A percentile compares a stretch with the other conserved stretches of the same genome.
Conservation (phyloP, 1,140 invertebrate genomes). For the Drosophila santomea region DNA sequence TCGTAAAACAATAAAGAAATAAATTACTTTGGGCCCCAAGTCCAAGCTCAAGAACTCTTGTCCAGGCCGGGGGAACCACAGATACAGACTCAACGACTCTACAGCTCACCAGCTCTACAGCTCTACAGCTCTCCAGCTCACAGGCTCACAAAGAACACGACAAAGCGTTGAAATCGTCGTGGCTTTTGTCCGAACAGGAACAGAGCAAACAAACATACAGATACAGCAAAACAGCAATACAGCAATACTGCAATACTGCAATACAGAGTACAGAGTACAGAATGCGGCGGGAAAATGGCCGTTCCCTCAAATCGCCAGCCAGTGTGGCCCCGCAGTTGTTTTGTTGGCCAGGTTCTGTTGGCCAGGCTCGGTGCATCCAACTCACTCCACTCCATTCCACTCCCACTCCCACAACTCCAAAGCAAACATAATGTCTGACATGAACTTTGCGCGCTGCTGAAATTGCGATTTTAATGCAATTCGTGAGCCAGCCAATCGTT, state of each 20-base stretch:
- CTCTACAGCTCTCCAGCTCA: conserved; percentile 3
- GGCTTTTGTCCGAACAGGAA: conserved; percentile 68
- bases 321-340: conserved; percentile 59
- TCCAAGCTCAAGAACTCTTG: conserved; percentile 78
- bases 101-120: neutral
- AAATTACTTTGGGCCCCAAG: conserved; percentile 83
- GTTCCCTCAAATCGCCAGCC: conserved; percentile 73
- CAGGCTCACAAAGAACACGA: conserved; percentile 70
- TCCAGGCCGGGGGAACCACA: conserved; percentile 16
- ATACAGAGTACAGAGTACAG: conserved; percentile 4
- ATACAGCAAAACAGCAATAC: conserved; percentile 1
- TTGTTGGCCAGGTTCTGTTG: conserved; percentile 12
- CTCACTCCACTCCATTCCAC: neutral
- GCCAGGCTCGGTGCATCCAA: neutral
- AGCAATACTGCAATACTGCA: neutral
- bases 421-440: conserved; percentile 80
- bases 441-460: conserved; percentile 83
- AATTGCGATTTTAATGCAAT: conserved; percentile 85
- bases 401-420: conserved; percentile 65
- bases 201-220: conserved; percentile 37
- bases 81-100: conserved; percentile 12
- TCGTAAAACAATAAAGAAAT: conserved; percentile 85
- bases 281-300: conserved; percentile 60
- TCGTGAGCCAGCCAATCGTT: conserved; percentile 81
- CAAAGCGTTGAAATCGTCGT: conserved; percentile 84